A percentile compares a stretch with the other conserved stretches of the same genome.
Conservation (phyloP, 2,888 invertebrate genomes). For the Drosophila monieri region DNA sequence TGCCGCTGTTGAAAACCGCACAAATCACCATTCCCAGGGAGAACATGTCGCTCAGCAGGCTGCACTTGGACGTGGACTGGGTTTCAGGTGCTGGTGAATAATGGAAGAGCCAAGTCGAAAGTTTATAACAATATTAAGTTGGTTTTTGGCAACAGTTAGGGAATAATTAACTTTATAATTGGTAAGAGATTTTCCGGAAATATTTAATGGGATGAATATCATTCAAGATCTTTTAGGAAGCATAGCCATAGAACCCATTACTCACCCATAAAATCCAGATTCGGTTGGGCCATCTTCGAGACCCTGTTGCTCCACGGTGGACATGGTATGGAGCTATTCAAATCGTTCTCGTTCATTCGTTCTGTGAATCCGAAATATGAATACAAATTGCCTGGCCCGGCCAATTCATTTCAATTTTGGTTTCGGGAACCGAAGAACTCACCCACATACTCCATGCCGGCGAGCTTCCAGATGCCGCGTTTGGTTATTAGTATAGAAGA, state of each 20-base stretch:
- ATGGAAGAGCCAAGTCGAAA: background rate
- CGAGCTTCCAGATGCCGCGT: slow-evolving; percentile 97
- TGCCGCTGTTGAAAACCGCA: slow-evolving; percentile 95
- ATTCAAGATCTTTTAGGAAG: too few relatives aligned
- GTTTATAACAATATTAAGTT: background rate
- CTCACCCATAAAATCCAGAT: slow-evolving; percentile 95
- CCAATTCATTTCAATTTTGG: slow-evolving; percentile 64
- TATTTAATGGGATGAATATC: too few relatives aligned
- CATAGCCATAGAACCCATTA: too few relatives aligned
- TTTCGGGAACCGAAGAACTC: slow-evolving; percentile 60
- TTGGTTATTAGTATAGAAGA: slow-evolving; percentile 95
- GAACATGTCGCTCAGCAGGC: slow-evolving; percentile 97
- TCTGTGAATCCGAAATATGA: slow-evolving; percentile 85
- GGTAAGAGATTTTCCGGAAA: too few relatives aligned
- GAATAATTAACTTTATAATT: too few relatives aligned
- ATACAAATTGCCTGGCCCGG: slow-evolving; percentile 46
- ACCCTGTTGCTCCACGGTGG: slow-evolving; percentile 95
- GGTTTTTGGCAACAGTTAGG: too few relatives aligned
- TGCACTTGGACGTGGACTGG: slow-evolving; percentile 92
- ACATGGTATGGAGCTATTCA: slow-evolving; percentile 89
- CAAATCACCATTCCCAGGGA: slow-evolving; percentile 97
- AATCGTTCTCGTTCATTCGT: slow-evolving; percentile 88
- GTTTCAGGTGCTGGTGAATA: slow-evolving; percentile 92
- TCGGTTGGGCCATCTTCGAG: slow-evolving; percentile 96
- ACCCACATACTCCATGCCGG: slow-evolving; percentile 97